Evolutionary conservation across 1,140 invertebrate species (phyloP), one percentile per base, ranked within the genome.

Genomic region (Lysiphlebus fabarum): DNA sequence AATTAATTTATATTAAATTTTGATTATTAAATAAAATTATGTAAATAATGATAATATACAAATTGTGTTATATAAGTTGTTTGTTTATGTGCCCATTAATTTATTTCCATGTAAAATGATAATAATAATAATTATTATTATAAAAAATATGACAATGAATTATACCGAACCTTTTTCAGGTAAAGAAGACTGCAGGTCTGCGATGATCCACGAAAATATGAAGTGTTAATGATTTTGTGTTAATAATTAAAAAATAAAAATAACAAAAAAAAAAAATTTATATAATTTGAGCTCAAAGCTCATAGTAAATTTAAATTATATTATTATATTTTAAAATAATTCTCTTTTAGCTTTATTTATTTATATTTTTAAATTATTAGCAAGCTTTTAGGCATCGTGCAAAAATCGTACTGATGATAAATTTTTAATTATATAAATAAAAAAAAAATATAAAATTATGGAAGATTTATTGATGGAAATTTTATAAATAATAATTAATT

Each of bases 141-240:
- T 12, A 55, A 56, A 26, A 50, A 62, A 59, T 64, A 57, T 62
- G 61, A 63, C 64, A 66, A 62, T 67, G 65, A 66, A 62, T 26
- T 69, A 73, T 70, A 75, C 65, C 72, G 72, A 77, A 82, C 76
- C 74, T 81, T 80, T 78, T 80, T 80, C 66, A 79, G 71, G 73
- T 80, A 76, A 64, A 80, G 73, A 65, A 79, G 73, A 74, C 81
- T 81, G 84, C 83, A 78, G 82, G 83, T 84, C 85, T 87, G 82
- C 67, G 64, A 68, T 66, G 70, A 77, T 77, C 77, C 68, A 77
- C 70, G 74, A 72, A 67, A 12, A 76, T n/a, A n/a, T 72, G 74
- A 66, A 73, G 62, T 70, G 67, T 77, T 70, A 72, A 74, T 68
- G 67, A 70, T 69, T 65, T 70, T 59, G 71, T 63, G 63, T 70